Conservation (phyloP, 2,113 vertebrate species). For the Lampris incognitus region DNA sequence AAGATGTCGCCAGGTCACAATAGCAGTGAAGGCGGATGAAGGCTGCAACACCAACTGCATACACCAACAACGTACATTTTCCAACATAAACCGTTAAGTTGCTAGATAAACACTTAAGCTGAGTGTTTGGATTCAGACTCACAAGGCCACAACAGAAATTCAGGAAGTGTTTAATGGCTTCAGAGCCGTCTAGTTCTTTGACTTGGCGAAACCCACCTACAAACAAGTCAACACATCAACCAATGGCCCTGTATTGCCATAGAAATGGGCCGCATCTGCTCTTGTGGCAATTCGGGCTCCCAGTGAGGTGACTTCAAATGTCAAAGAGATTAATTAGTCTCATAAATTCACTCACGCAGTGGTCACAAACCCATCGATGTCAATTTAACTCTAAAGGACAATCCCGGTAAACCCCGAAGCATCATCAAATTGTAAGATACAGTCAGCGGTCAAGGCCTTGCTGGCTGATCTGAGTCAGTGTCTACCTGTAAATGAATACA, state of each 20-base stretch:
- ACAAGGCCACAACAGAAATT: background rate
- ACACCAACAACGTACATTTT: no score
- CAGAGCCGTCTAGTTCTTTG: background rate
- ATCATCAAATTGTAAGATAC: background rate
- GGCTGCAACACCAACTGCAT: no score
- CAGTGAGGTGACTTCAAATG: background rate
- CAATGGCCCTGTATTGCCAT: background rate
- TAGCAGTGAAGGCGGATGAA: no score
- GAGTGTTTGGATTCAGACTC: background rate
- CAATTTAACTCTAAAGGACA: background rate
- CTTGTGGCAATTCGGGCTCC: background rate
- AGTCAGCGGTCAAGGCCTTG: background rate
- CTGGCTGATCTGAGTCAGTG: background rate
- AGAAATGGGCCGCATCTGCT: background rate
- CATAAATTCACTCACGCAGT: background rate
- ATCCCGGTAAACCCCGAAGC: background rate
- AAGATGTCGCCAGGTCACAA: no score
- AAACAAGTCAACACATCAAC: background rate
- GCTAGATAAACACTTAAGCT: background rate
- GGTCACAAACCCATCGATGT: background rate
- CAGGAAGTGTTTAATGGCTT: background rate
- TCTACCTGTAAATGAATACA: background rate
- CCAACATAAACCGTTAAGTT: background rate
- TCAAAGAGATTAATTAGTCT: background rate
- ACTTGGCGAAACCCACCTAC: background rate